A percentile compares a stretch with the other conserved stretches of the same genome.
Evolutionary conservation across 1,140 invertebrate genomes (phyloP).

Genomic region (Drosophila kurseongensis): DNA sequence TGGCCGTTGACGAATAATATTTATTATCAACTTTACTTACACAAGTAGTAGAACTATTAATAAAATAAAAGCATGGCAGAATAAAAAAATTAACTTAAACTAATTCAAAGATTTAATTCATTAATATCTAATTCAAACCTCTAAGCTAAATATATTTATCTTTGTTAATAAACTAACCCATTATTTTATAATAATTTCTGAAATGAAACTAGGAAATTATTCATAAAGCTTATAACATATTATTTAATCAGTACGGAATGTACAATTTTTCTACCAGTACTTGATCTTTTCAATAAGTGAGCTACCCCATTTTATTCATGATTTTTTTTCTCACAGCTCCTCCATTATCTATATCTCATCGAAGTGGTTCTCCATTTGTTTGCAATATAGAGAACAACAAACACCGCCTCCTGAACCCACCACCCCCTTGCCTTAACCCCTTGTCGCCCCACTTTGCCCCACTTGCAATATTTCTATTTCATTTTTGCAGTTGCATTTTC

Average conservation of each 20-base stretch:
- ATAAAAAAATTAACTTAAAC: too few relatives aligned
- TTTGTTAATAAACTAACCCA: too few relatives aligned
- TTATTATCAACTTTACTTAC: background rate
- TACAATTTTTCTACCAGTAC: background rate
- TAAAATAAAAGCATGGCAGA: too few relatives aligned
- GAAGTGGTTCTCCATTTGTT: slow-evolving; percentile 24
- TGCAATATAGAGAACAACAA: slow-evolving; percentile 11
- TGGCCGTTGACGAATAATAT: background rate
- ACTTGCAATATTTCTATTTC: slow-evolving; percentile 31
- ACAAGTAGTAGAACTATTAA: too few relatives aligned
- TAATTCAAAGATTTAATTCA: too few relatives aligned
- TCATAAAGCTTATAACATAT: background rate
- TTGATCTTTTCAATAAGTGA: background rate
- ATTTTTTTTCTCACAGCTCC: slow-evolving; percentile 14
- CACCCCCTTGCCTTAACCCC: background rate
- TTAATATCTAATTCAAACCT: too few relatives aligned
- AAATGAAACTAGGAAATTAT: background rate
- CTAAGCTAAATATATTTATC: too few relatives aligned
- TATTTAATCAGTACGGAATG: background rate
- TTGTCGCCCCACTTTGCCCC: slow-evolving; percentile 5
- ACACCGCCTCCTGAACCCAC: background rate
- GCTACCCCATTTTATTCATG: background rate
- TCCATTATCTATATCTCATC: slow-evolving; percentile 27
- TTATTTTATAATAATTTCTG: background rate
- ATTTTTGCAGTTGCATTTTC: slow-evolving; percentile 71